Conservation (phyloP, 2,888 invertebrate genomes). For the Tenthredo amoena region DNA sequence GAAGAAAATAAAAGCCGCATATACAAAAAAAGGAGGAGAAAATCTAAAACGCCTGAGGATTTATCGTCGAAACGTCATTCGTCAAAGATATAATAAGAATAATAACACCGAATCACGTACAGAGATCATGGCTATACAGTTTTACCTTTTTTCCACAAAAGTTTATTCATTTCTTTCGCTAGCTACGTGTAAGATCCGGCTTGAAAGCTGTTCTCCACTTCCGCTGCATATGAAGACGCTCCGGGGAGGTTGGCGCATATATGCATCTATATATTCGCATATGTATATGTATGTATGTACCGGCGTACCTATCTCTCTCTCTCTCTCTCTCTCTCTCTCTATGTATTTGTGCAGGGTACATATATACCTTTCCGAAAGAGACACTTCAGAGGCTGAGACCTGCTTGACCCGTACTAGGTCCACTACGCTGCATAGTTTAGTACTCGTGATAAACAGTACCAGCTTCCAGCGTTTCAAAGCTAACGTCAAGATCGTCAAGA, state of each 20-base stretch:
- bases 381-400: constrained; percentile 36
- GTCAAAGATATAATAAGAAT: background rate
- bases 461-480: constrained; percentile 36
- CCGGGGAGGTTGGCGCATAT: background rate
- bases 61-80: background rate
- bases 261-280: background rate
- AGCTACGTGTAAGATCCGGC: background rate
- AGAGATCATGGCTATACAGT: background rate
- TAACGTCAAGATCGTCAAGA: constrained; percentile 28
- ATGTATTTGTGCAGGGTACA: background rate
- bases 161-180: background rate
- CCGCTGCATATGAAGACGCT: background rate
- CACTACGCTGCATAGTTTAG: constrained; percentile 41
- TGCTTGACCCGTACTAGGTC: constrained; percentile 30
- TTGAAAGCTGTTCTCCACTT: background rate
- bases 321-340: background rate
- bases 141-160: background rate
- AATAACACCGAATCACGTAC: background rate
- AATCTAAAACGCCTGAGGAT: background rate
- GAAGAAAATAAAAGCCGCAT: background rate
- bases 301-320: background rate
- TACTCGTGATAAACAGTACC: constrained; percentile 42
- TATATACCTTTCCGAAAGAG: constrained; percentile 8
- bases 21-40: background rate
- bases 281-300: background rate